A percentile compares a stretch with the other conserved stretches of the same genome.
Conservation (phyloP, 2,888 invertebrate species). For the Agapostemon virescens region DNA sequence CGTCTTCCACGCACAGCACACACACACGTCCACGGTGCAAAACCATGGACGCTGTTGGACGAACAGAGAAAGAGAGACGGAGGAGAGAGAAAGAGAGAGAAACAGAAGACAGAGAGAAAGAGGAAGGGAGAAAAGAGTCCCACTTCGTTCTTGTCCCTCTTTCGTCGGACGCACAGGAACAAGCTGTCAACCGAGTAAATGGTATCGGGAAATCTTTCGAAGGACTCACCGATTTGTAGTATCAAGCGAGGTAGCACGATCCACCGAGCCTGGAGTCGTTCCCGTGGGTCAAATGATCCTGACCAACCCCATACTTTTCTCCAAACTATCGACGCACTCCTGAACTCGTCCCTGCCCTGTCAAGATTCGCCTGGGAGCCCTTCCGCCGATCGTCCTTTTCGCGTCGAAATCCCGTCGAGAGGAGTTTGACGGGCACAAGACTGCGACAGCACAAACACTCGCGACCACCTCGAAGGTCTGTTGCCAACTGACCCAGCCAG, state of each 20-base stretch:
- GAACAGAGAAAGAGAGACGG: neutral
- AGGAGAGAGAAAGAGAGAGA: neutral
- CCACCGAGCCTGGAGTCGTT: slow-evolving; percentile 76
- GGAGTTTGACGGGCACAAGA: slow-evolving; percentile 33
- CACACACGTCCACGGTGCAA: neutral
- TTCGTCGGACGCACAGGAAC: neutral
- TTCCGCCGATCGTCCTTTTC: slow-evolving; percentile 26
- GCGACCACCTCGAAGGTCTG: slow-evolving; percentile 75
- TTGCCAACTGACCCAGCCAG: slow-evolving; percentile 79
- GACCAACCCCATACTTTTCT: slow-evolving; percentile 71
- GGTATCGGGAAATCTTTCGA: neutral
- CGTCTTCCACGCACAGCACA: slow-evolving; percentile 5
- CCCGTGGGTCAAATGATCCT: slow-evolving; percentile 77
- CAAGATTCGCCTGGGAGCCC: slow-evolving; percentile 7
- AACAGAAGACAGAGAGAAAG: neutral
- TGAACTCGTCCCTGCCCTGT: slow-evolving; percentile 41
- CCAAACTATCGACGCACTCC: slow-evolving; percentile 57
- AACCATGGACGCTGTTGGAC: slow-evolving; percentile 15
- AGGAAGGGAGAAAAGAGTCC: neutral
- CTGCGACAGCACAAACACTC: slow-evolving; percentile 27
- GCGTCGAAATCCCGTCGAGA: slow-evolving; percentile 27
- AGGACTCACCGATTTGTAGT: slow-evolving; percentile 71
- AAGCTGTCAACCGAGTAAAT: slow-evolving; percentile 32
- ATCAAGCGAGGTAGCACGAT: slow-evolving; percentile 71
- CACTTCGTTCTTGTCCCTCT: neutral